Conservation (phyloP, 2,113 vertebrate species). For the Romanogobio albipinnatus region DNA sequence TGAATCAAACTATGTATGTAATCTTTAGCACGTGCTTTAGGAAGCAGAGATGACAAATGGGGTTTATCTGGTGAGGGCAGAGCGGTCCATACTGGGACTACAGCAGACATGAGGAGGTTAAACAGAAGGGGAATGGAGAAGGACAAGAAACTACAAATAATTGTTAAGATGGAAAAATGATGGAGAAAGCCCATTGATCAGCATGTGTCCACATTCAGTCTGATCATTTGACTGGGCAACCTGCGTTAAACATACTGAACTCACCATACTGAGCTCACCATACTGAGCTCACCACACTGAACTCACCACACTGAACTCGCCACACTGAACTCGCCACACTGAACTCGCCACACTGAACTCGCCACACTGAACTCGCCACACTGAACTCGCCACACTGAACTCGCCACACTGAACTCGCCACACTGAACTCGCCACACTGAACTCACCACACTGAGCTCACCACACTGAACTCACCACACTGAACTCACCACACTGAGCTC, state of each 20-base stretch:
- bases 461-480: too few relatives aligned
- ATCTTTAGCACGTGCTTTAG: neutral
- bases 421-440: too few relatives aligned
- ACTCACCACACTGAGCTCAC: too few relatives aligned
- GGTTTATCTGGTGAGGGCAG: neutral
- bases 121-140: conserved; percentile 10
- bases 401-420: too few relatives aligned
- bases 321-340: too few relatives aligned
- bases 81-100: conserved; percentile 52
- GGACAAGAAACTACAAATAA: neutral
- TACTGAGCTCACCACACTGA: too few relatives aligned
- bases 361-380: too few relatives aligned
- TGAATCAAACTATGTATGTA: neutral
- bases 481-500: too few relatives aligned
- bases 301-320: too few relatives aligned
- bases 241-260: neutral
- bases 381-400: too few relatives aligned
- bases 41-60: neutral
- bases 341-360: too few relatives aligned
- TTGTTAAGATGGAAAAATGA: neutral
- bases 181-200: neutral
- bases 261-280: too few relatives aligned
- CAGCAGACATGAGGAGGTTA: conserved; percentile 53
- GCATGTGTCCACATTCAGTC: neutral
- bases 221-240: neutral